Percentiles rank a stretch among this genome's conserved stretches.
phyloP scores from a whole-genome alignment of 2,888 invertebrate genomes.

The Cataglyphis albicans region DNA sequence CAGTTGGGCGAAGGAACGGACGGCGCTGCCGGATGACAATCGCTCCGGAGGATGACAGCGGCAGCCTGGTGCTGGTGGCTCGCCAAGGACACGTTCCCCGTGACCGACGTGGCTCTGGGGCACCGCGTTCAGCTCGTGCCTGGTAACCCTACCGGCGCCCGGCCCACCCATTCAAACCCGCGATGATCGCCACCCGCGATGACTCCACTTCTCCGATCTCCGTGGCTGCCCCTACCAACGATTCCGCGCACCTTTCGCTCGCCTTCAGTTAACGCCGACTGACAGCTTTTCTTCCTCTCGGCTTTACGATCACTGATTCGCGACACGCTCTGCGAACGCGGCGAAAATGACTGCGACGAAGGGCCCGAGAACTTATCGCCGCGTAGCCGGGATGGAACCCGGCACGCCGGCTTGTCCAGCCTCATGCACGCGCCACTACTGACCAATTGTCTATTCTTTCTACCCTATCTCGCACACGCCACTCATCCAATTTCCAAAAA shows the following conservation, averaged over 20 bases:
- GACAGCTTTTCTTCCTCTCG: conserved; percentile 3
- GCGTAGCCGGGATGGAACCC: conserved; percentile 64
- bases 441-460: conserved; percentile 27
- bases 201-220: conserved; percentile 78
- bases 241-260: conserved; percentile 42
- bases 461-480: conserved; percentile 48
- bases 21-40: conserved; percentile 57
- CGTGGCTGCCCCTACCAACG: conserved; percentile 58
- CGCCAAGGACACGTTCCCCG: conserved; percentile 82
- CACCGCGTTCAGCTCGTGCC: conserved; percentile 85
- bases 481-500: conserved; percentile 48
- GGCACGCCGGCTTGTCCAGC: conserved; percentile 53
- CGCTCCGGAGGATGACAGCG: conserved; percentile 72
- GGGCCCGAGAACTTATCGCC: conserved; percentile 36
- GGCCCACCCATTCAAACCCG: conserved; percentile 85
- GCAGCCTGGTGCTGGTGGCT: conserved; percentile 77
- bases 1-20: conserved; percentile 67
- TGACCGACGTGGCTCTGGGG: conserved; percentile 82
- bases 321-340: conserved; percentile 34
- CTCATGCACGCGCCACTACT: conserved; percentile 67
- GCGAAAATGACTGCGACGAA: conserved; percentile 48
- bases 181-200: conserved; percentile 79
- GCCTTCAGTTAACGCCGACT: conserved; percentile 7
- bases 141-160: conserved; percentile 83
- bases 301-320: conserved; percentile 11